Evolutionary conservation across 2,113 vertebrate species (phyloP).

Genomic region (Macquaria ambigua): DNA sequence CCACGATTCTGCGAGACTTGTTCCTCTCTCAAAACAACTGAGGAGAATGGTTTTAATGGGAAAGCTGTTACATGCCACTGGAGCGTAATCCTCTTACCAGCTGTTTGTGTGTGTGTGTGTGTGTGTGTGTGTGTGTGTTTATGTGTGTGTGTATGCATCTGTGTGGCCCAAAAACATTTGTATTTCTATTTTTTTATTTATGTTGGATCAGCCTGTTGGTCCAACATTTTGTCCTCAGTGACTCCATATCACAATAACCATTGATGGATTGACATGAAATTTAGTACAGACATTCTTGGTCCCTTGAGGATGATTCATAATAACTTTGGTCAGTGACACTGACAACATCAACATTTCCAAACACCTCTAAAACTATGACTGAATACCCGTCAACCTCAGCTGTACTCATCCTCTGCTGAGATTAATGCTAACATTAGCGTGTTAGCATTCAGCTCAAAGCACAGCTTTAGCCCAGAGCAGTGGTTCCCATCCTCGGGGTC

Average conservation of each 20-base stretch:
- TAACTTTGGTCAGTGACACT: neutral
- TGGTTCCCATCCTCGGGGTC: neutral
- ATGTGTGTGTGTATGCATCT: slow-evolving; percentile 38
- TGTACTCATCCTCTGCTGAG: neutral
- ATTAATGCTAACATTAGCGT: neutral
- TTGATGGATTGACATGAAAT: neutral
- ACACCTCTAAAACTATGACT: neutral
- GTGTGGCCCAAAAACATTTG: slow-evolving; percentile 55
- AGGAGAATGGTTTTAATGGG: slow-evolving; percentile 66
- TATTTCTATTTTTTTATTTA: slow-evolving; percentile 33
- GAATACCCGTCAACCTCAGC: neutral
- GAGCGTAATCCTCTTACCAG: slow-evolving; percentile 69
- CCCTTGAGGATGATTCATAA: neutral
- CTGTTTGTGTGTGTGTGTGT: slow-evolving; percentile 54
- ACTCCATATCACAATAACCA: neutral
- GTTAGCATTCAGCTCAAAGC: neutral
- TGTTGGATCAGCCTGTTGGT: neutral
- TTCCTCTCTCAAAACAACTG: slow-evolving; percentile 43
- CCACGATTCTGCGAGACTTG: slow-evolving; percentile 12
- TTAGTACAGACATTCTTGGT: neutral
- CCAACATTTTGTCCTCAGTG: neutral
- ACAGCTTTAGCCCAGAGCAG: too few species aligned
- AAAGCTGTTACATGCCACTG: slow-evolving; percentile 59
- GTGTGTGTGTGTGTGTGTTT: slow-evolving; percentile 50
- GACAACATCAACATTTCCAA: neutral